Conservation (phyloP, 1,140 invertebrate genomes). For the Battus philenor region DNA sequence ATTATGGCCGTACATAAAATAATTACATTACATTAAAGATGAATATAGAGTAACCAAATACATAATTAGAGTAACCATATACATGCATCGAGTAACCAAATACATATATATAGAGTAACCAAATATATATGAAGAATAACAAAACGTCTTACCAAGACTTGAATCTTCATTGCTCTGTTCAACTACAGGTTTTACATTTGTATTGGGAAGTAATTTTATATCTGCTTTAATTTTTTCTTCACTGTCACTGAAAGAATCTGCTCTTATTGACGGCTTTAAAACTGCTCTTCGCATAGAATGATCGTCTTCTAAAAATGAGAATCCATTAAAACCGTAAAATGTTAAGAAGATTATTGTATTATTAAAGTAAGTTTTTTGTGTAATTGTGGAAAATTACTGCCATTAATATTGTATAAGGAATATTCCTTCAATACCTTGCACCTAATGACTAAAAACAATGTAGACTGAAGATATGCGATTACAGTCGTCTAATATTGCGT, state of each 20-base stretch:
- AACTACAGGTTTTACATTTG: conserved; percentile 17
- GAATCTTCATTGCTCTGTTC: conserved; percentile 21
- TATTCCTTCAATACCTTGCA: no score
- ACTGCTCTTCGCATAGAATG: no score
- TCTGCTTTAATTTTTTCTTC: conserved; percentile 23
- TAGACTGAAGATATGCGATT: conserved; percentile 9
- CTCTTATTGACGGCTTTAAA: conserved; percentile 19
- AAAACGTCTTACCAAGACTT: conserved; percentile 22
- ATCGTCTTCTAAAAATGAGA: no score
- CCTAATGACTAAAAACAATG: conserved; percentile 3
- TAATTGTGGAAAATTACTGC: no score
- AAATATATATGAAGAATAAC: background rate
- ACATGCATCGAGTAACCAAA: background rate
- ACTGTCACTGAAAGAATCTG: conserved; percentile 28
- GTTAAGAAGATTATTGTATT: no score
- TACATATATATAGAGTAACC: background rate
- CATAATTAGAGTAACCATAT: background rate
- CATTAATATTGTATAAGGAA: no score
- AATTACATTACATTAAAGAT: background rate
- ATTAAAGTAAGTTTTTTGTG: no score
- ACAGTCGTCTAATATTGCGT: conserved; percentile 8
- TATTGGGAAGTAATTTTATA: conserved; percentile 16
- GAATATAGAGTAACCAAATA: background rate
- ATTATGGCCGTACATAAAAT: background rate
- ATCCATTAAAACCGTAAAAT: no score